These are phyloP conservation scores for Drosophila prolongata DNA, from an alignment of 2,888 invertebrate genomes.

Conservation along the genomic window DNA sequence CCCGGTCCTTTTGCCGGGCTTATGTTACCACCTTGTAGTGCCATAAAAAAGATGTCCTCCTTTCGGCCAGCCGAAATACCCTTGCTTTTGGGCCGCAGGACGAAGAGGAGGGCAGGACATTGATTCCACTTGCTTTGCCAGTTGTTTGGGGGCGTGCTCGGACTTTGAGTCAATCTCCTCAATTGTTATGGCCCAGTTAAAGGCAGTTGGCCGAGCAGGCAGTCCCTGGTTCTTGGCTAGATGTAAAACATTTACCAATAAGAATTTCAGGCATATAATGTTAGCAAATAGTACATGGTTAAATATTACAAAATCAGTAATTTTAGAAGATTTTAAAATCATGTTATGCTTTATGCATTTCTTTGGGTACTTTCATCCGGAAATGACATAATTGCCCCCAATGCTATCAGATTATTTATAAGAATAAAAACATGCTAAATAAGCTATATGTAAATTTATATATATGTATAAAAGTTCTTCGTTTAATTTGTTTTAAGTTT, in stretches of 20 bases:
- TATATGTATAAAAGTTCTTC: too few species aligned
- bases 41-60: constrained; percentile 57
- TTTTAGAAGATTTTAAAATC: too few species aligned
- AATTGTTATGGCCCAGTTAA: constrained; percentile 12
- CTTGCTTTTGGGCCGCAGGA: not conserved
- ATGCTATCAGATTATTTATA: too few species aligned
- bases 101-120: not conserved
- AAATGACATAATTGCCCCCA: too few species aligned
- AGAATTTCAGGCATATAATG: too few species aligned
- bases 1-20: constrained; percentile 48
- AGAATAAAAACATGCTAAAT: too few species aligned
- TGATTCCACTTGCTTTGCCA: constrained; percentile 6
- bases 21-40: constrained; percentile 65
- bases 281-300: too few species aligned
- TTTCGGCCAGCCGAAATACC: constrained; percentile 7
- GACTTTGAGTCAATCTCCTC: constrained; percentile 11
- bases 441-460: too few species aligned
- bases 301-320: too few species aligned
- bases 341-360: too few species aligned
- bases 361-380: too few species aligned
- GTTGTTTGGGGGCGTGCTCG: constrained; percentile 6
- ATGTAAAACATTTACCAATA: not conserved
- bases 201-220: not conserved
- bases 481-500: too few species aligned
- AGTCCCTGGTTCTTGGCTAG: not conserved